Evolutionary conservation across 2,888 invertebrate species (phyloP).

Genomic region (Galerucella calmariensis): DNA sequence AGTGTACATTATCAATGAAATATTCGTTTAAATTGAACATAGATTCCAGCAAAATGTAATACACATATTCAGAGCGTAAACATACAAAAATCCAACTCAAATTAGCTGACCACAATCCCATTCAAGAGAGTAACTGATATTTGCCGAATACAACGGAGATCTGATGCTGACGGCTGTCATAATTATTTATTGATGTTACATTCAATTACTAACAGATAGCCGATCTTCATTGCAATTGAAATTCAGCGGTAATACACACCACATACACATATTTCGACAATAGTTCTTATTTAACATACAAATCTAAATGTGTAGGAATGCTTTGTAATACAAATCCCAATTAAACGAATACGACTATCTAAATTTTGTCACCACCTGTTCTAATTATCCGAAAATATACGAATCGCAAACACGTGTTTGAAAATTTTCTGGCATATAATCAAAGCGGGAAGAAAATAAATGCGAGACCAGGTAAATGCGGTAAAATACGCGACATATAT

Average conservation of each 20-base stretch:
- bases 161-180: conserved; percentile 19
- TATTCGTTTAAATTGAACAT: too few relatives aligned
- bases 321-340: neutral
- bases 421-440: conserved; percentile 31
- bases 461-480: conserved; percentile 27
- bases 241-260: conserved; percentile 4
- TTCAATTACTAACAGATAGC: conserved; percentile 13
- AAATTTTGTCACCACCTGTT: neutral
- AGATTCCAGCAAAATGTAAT: too few relatives aligned
- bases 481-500: conserved; percentile 22
- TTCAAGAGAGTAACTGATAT: neutral
- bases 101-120: neutral
- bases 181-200: conserved; percentile 18
- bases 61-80: too few relatives aligned
- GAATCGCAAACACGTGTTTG: conserved; percentile 16
- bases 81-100: too few relatives aligned
- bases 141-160: neutral
- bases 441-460: conserved; percentile 30
- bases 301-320: neutral
- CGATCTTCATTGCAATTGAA: conserved; percentile 15
- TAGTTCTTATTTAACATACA: neutral
- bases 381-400: neutral
- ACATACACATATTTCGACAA: neutral
- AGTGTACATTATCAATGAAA: too few relatives aligned
- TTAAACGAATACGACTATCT: neutral